phyloP scores from a whole-genome alignment of 2,888 invertebrate genomes.

The Caenorhabditis wallacei region DNA sequence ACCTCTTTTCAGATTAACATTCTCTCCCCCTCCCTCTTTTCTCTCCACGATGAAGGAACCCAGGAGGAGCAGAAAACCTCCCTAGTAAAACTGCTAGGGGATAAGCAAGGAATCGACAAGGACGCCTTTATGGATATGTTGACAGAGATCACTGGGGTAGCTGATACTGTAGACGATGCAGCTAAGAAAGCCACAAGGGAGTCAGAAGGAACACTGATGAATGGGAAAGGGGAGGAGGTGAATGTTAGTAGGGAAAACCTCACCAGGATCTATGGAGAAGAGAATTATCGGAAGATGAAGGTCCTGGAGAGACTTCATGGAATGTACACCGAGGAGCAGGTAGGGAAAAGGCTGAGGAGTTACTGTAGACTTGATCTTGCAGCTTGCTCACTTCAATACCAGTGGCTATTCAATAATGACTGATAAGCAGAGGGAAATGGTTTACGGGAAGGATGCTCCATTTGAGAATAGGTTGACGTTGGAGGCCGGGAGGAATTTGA shows the following conservation, averaged over 20 bases:
- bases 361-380: not conserved
- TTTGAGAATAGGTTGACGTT: conserved; percentile 47
- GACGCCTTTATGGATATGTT: conserved; percentile 75
- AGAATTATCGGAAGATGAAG: conserved; percentile 73
- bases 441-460: conserved; percentile 73
- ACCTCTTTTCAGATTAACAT: conserved; percentile 68
- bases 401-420: conserved; percentile 76
- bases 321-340: conserved; percentile 74
- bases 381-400: conserved; percentile 73
- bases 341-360: conserved; percentile 1
- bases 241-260: conserved; percentile 74
- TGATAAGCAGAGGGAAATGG: conserved; percentile 69
- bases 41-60: conserved; percentile 73
- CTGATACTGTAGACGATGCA: conserved; percentile 67
- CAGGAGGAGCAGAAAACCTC: conserved; percentile 69
- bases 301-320: conserved; percentile 70
- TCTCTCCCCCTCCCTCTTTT: conserved; percentile 78
- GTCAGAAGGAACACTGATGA: conserved; percentile 65
- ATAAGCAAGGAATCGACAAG: conserved; percentile 68
- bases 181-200: conserved; percentile 39
- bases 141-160: conserved; percentile 77
- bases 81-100: conserved; percentile 34
- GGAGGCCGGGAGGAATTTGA: conserved; percentile 55
- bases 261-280: conserved; percentile 72
- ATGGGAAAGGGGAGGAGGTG: conserved; percentile 67